Evolutionary conservation across 2,113 vertebrate species (phyloP).

Genomic region (Pholis gunnellus): DNA sequence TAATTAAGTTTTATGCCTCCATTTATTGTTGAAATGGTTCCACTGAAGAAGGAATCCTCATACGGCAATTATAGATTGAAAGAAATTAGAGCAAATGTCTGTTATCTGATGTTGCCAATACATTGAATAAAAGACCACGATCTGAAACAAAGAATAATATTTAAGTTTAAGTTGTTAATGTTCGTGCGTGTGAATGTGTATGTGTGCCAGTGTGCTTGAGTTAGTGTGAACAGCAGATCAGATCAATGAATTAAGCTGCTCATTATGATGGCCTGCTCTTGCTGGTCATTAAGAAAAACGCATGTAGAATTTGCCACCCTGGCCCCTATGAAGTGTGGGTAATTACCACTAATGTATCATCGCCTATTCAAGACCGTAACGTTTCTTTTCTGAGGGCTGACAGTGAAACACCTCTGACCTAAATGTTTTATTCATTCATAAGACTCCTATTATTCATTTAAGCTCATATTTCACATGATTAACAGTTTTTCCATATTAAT

Average conservation of each 20-base stretch:
- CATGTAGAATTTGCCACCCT: conserved; percentile 89
- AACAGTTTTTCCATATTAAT: conserved; percentile 81
- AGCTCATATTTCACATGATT: conserved; percentile 84
- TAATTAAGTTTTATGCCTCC: conserved; percentile 36
- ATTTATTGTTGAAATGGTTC: conserved; percentile 26
- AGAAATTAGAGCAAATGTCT: conserved; percentile 88
- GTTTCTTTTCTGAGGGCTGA: conserved; percentile 70
- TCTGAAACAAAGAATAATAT: conserved; percentile 87
- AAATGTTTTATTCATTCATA: conserved; percentile 94
- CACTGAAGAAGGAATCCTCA: conserved; percentile 88
- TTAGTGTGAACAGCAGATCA: conserved; percentile 82
- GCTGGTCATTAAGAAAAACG: conserved; percentile 90
- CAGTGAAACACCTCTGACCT: conserved; percentile 84
- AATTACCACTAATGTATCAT: conserved; percentile 99
- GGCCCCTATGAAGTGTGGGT: conserved; percentile 90
- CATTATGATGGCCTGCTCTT: conserved; percentile 94
- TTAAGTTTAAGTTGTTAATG: conserved; percentile 85
- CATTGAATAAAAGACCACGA: conserved; percentile 84
- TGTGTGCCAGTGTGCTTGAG: conserved; percentile 71
- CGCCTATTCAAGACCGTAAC: conserved; percentile 90
- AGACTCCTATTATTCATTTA: conserved; percentile 86
- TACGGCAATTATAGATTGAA: conserved; percentile 90
- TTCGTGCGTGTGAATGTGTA: conserved; percentile 72
- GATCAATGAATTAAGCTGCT: conserved; percentile 95
- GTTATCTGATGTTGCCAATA: conserved; percentile 81